Base-by-base conservation (phyloP, 2,888 invertebrate species). In the Arrhopalites spinosus region DNA sequence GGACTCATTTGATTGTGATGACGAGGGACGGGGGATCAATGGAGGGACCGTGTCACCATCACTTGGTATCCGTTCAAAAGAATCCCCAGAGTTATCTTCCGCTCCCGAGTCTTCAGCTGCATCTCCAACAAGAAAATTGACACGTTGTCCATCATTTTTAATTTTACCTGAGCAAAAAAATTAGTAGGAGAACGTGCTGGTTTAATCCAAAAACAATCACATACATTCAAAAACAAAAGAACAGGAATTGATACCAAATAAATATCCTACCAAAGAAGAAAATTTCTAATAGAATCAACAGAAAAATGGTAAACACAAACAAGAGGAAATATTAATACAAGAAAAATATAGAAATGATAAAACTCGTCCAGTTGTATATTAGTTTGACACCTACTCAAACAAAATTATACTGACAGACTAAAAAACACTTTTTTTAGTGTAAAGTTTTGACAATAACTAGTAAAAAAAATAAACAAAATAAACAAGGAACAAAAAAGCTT, bases 111-210 rank as follows among this genome's bases (percentile, higher is more conserved):
- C 81, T 29, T 79, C 81, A 23, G 76, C 78, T 11, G 11, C 36
- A 36, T 82, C 82, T 74, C 82, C 82, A 77, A 82, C 71, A 64
- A 80, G 76, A 79, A 82, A 82, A 78, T 80, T 82, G 70, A 80
- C 82, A 77, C 81, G 82, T 15, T 78, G 69, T 59, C 70, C 77
- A 78, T 78, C 81, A 74, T 67, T 77, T 61, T 78, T 64, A 69
- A 5, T 68, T 47, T 59, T 59, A 43, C 69, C 74, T 72, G 56
- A 47, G 15, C 23, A 29, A 61, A 73, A 72, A 25, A 61, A 30
- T 59, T 27, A 17, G 23, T 23, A 17, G 53, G 53, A 17, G 20
- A 30, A 27, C 64, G 20, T 64, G 64, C 64, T 30, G 29, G 30
- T 64, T 17, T n/a, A n/a, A 53, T 30, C n/a, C 36, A 64, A 25